Conservation (phyloP, 2,113 vertebrate genomes). For the Eubucco bourcierii region DNA sequence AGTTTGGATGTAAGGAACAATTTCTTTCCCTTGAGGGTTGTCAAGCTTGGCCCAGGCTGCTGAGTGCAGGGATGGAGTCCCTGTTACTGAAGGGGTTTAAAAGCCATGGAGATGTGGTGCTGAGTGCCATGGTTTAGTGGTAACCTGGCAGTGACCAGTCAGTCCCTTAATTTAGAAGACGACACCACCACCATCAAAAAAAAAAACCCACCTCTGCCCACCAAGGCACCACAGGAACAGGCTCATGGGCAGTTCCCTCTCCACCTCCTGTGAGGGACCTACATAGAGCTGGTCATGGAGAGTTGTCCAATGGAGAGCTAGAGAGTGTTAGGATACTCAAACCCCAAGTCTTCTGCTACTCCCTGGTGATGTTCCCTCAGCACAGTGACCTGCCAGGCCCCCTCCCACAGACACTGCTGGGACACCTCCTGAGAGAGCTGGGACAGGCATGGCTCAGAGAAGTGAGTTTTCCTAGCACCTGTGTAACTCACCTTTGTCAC, state of each 20-base stretch:
- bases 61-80: too few relatives aligned
- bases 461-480: background rate
- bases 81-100: too few relatives aligned
- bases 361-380: background rate
- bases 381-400: background rate
- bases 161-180: too few relatives aligned
- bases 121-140: background rate
- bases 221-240: background rate
- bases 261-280: too few relatives aligned
- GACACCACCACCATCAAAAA: too few relatives aligned
- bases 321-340: background rate
- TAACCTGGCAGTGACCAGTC: too few relatives aligned
- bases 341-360: background rate
- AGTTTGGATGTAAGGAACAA: too few relatives aligned
- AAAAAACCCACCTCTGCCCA: too few relatives aligned
- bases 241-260: background rate
- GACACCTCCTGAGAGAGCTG: background rate
- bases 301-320: too few relatives aligned
- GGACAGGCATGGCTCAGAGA: fast-evolving
- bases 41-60: too few relatives aligned
- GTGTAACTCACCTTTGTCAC: slow-evolving; percentile 39
- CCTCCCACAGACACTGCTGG: background rate
- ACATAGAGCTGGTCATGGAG: background rate
- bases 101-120: background rate
- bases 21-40: too few relatives aligned